Evolutionary conservation across 92 coral and sea anemone genomes (phyloP), one percentile per base, ranked within the genome.

Genomic region (Paramuricea clavata): DNA sequence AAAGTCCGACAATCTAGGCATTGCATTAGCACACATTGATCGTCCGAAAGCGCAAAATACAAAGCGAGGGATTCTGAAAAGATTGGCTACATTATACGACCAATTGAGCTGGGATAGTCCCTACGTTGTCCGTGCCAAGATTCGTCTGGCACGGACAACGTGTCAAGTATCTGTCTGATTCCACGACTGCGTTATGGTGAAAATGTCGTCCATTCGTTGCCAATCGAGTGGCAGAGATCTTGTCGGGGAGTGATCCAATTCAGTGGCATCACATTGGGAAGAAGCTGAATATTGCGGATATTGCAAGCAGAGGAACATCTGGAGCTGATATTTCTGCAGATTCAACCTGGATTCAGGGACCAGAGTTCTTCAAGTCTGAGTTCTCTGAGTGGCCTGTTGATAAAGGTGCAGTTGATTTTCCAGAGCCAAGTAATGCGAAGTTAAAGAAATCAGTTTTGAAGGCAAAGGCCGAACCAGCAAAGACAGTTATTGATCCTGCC

Each of bases 31-130:
- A n/a, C 86, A 77, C 42, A 12, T 86, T 49, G 87, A 89, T 30
- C 82, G 85, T 26, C 73, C 90, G 30, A 36, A 50, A 12, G 83
- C 75, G 26, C 74, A 26, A 2, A 8, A 26, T 1, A 75, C 88
- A 59, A 85, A 84, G 68, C 62, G 92, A 19, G 86, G 92, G 1
- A 17, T 83, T 27, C 85, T 88, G n/a, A 75, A 25, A 33, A 84
- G 35, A 50, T 28, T 84, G 56, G 85, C 92, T 22, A 74, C 72
- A 42, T 7, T 89, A 36, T 89, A 84, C 23, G 92, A 89, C 82
- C 93, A 91, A 49, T 36, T 72, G 21, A 91, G 93, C 3, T 87
- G 87, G 88, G 74, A 88, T 3, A 73, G 88, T 49, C 91, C 93
- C 21, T 87, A 52, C 22, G 54, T 56, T 23, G 27, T 90, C 39